phyloP scores from a whole-genome alignment of 1,140 invertebrate genomes.

The Hirudo medicinalis region DNA sequence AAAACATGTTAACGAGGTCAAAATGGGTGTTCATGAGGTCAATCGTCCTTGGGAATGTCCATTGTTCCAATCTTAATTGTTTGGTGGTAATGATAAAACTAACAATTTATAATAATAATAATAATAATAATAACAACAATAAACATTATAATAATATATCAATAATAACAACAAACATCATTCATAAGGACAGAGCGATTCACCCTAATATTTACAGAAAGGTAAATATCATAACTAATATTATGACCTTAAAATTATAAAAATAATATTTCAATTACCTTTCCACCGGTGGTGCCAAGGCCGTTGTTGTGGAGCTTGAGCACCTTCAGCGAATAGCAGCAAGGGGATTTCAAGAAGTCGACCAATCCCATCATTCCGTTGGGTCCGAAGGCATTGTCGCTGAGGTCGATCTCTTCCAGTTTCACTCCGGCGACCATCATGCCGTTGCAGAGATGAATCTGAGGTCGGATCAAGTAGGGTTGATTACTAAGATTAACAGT shows the following conservation, averaged over 20 bases:
- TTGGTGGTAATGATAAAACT: too few relatives aligned
- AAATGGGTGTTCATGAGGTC: too few relatives aligned
- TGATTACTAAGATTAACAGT: neutral
- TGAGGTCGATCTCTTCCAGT: slow-evolving; percentile 75
- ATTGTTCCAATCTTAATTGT: neutral
- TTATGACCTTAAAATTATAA: neutral
- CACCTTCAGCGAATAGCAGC: slow-evolving; percentile 66
- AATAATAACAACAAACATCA: neutral
- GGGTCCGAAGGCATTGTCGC: slow-evolving; percentile 95
- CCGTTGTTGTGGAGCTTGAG: slow-evolving; percentile 90
- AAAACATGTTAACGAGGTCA: neutral
- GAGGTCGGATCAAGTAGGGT: slow-evolving; percentile 27
- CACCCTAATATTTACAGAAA: neutral
- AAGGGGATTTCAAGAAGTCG: slow-evolving; percentile 64
- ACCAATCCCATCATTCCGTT: slow-evolving; percentile 78
- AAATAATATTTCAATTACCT: slow-evolving; percentile 39
- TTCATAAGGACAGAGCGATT: neutral
- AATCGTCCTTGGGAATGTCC: neutral
- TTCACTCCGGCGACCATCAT: slow-evolving; percentile 63
- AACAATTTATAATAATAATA: too few relatives aligned
- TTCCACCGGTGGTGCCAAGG: slow-evolving; percentile 75
- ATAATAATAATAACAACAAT: too few relatives aligned
- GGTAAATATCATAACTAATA: neutral
- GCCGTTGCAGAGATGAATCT: slow-evolving; percentile 64
- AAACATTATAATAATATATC: too few relatives aligned